Evolutionary conservation across 2,113 vertebrate species (phyloP).

Genomic region (Sceloporus undulatus): DNA sequence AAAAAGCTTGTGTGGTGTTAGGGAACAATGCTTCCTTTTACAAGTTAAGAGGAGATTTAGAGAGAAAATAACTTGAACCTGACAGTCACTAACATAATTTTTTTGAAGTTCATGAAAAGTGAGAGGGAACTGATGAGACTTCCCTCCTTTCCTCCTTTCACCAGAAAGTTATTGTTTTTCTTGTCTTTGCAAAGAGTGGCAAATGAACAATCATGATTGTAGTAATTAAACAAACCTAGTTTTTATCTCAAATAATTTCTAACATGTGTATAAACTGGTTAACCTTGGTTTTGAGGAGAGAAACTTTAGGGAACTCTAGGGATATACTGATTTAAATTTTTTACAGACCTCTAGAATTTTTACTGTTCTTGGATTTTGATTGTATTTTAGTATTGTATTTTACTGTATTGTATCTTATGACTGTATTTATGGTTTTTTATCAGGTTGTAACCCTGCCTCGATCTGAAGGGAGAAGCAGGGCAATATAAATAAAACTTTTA

Average conservation of each 20-base stretch:
- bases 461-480: too few species aligned
- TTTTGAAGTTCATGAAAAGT: constrained; percentile 76
- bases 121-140: constrained; percentile 71
- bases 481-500: too few species aligned
- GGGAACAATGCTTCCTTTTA: constrained; percentile 73
- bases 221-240: constrained; percentile 62
- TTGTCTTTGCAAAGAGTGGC: constrained; percentile 67
- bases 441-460: too few species aligned
- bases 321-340: background rate
- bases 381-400: too few species aligned
- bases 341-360: too few species aligned
- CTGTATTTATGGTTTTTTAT: too few species aligned
- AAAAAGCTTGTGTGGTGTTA: constrained; percentile 64
- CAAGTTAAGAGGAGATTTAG: constrained; percentile 73
- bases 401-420: too few species aligned
- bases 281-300: constrained; percentile 17
- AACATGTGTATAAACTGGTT: constrained; percentile 48
- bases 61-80: constrained; percentile 74
- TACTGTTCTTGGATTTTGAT: too few species aligned
- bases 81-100: constrained; percentile 75
- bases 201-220: constrained; percentile 73
- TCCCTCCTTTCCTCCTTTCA: constrained; percentile 65
- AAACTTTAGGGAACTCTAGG: background rate
- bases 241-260: constrained; percentile 54
- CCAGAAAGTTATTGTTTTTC: constrained; percentile 69